These are phyloP conservation scores for Pogonus chalceus DNA, from an alignment of 1,140 invertebrate species.

Conservation along the genomic window DNA sequence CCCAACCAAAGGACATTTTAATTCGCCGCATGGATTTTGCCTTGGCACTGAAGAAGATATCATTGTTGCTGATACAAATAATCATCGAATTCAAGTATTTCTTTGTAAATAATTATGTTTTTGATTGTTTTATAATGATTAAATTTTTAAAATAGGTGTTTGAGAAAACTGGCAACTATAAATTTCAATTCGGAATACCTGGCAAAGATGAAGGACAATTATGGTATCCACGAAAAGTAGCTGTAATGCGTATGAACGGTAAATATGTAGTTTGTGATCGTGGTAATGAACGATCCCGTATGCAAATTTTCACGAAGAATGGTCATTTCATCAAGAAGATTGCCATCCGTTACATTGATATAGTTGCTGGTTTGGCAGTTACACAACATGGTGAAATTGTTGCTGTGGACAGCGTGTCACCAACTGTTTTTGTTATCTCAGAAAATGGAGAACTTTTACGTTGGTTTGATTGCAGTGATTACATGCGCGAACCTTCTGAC, in stretches of 20 bases:
- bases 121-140: background rate
- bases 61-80: conserved; percentile 92
- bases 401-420: conserved; percentile 93
- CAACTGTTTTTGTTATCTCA: conserved; percentile 89
- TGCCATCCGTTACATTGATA: conserved; percentile 89
- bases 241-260: conserved; percentile 75
- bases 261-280: conserved; percentile 95
- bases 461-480: conserved; percentile 95
- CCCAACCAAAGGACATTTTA: conserved; percentile 84
- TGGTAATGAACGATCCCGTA: conserved; percentile 88
- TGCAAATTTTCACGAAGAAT: conserved; percentile 90
- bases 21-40: conserved; percentile 95
- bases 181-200: conserved; percentile 80
- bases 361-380: conserved; percentile 91
- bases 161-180: conserved; percentile 79
- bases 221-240: conserved; percentile 94
- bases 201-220: conserved; percentile 92
- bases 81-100: conserved; percentile 83
- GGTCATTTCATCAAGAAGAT: conserved; percentile 87
- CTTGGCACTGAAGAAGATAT: conserved; percentile 89
- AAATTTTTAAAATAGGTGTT: conserved; percentile 52
- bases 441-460: conserved; percentile 81
- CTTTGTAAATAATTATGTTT: conserved; percentile 12
- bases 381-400: conserved; percentile 85
- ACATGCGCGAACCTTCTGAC: conserved; percentile 94